phyloP scores from a whole-genome alignment of 2,888 invertebrate genomes.

The Agrochola lychnidis region DNA sequence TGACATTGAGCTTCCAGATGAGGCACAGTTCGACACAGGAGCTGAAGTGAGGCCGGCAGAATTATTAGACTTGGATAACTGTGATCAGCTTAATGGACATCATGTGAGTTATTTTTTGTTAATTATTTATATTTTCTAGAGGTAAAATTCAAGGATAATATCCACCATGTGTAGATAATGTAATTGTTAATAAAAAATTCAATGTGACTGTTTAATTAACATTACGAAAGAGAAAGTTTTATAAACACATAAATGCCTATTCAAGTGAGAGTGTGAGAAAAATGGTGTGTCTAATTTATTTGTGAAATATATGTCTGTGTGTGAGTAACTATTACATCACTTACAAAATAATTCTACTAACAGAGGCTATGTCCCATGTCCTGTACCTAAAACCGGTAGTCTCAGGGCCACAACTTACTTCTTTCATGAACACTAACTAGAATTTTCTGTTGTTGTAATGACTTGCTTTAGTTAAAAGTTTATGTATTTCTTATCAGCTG shows the following conservation, averaged over 20 bases:
- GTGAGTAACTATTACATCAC: not conserved
- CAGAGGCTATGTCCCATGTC: not conserved
- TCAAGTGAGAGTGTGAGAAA: constrained; percentile 29
- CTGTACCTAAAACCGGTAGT: constrained; percentile 8
- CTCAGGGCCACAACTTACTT: not conserved
- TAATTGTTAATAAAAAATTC: not conserved
- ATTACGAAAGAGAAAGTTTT: constrained; percentile 32
- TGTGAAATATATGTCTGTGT: constrained; percentile 5
- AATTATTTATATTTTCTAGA: not conserved
- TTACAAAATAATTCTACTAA: constrained; percentile 1
- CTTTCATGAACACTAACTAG: constrained; percentile 4
- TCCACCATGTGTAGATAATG: not conserved
- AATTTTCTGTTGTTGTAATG: constrained; percentile 12
- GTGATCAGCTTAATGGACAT: constrained; percentile 90
- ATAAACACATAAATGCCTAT: not conserved
- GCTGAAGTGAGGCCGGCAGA: constrained; percentile 92
- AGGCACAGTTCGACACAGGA: constrained; percentile 92
- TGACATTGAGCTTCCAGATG: constrained; percentile 91
- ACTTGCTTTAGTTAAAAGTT: constrained; percentile 30
- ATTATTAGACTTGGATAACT: constrained; percentile 87
- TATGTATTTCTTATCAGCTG: constrained; percentile 50
- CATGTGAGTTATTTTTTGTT: constrained; percentile 80
- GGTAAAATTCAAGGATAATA: not conserved
- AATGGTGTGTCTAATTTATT: constrained; percentile 10
- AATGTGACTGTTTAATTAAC: constrained; percentile 5